A percentile compares a stretch with the other conserved stretches of the same genome.
phyloP scores from a whole-genome alignment of 2,797 vertebrate genomes.

The Rallus crepitans region DNA sequence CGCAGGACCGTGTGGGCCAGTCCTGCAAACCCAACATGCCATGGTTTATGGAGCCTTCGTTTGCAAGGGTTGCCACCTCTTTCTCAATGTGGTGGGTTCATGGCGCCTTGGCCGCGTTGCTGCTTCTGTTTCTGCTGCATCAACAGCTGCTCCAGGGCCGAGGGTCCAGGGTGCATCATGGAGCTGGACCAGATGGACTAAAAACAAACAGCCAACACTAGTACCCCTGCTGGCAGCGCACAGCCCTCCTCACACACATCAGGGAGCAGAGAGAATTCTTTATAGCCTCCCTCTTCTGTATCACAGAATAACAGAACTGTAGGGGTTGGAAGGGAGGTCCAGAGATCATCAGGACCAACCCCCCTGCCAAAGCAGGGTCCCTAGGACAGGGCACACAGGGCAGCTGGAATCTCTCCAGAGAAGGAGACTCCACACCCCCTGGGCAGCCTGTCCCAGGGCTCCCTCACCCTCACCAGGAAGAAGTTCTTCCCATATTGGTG shows the following conservation, averaged over 20 bases:
- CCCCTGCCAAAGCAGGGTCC: too few relatives aligned
- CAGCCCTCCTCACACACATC: not conserved
- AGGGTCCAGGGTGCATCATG: slow-evolving; percentile 99
- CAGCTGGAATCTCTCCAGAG: too few relatives aligned
- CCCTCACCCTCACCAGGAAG: too few relatives aligned
- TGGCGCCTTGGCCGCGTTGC: slow-evolving; percentile 93
- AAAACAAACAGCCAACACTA: slow-evolving; percentile 50
- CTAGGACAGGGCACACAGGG: too few relatives aligned
- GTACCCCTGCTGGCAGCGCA: not conserved
- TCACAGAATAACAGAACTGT: not conserved
- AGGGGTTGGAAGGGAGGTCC: too few relatives aligned
- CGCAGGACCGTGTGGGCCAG: slow-evolving; percentile 82
- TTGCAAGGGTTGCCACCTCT: slow-evolving; percentile 77
- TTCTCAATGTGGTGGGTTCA: slow-evolving; percentile 98
- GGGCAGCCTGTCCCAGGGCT: not conserved
- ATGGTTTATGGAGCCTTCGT: slow-evolving; percentile 83
- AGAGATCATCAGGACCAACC: too few relatives aligned
- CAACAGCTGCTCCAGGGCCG: slow-evolving; percentile 97
- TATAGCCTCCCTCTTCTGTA: not conserved
- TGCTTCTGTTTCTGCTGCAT: slow-evolving; percentile 99
- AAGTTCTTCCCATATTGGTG: too few relatives aligned
- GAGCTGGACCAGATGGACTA: slow-evolving; percentile 99
- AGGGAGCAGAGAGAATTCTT: not conserved
- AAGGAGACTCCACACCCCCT: too few relatives aligned
- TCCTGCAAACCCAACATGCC: slow-evolving; percentile 88